Conservation (phyloP, 2,113 vertebrate genomes). For the Dascyllus trimaculatus region DNA sequence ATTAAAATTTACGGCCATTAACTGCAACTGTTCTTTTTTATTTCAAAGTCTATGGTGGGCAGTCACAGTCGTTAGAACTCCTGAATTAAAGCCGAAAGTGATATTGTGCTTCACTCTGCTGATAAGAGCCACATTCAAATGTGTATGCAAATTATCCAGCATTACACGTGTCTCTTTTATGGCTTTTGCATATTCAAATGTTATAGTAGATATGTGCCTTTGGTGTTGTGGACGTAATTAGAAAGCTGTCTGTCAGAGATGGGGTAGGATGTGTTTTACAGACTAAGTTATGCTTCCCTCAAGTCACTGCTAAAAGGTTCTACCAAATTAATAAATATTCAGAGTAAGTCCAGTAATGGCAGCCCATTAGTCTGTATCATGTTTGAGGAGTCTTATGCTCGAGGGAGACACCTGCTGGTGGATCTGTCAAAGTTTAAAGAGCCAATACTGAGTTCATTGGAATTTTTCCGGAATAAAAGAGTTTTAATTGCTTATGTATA, state of each 20-base stretch:
- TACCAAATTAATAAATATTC: constrained; percentile 29
- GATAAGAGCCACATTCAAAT: constrained; percentile 46
- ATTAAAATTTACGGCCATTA: constrained; percentile 30
- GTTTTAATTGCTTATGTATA: constrained; percentile 4
- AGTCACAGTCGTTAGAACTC: constrained; percentile 14
- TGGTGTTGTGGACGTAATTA: background rate
- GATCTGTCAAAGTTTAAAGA: background rate
- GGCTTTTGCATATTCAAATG: constrained; percentile 73
- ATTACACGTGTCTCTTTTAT: constrained; percentile 23
- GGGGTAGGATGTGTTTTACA: constrained; percentile 21
- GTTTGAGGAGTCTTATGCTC: constrained; percentile 24
- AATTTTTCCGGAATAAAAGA: constrained; percentile 22
- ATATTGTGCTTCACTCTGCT: background rate
- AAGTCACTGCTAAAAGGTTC: background rate
- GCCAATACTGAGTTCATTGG: background rate
- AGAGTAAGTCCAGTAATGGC: constrained; percentile 39
- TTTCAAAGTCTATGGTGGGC: constrained; percentile 13
- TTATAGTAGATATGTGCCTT: background rate
- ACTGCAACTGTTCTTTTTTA: constrained; percentile 19
- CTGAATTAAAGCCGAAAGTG: constrained; percentile 37
- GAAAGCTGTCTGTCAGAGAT: background rate
- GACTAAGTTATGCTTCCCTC: background rate
- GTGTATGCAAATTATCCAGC: constrained; percentile 33
- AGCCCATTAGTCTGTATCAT: background rate
- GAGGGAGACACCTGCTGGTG: constrained; percentile 82